A percentile compares a stretch with the other conserved stretches of the same genome.
Conservation (phyloP, 2,797 vertebrate species). For the Chlorospingus flavigularis region DNA sequence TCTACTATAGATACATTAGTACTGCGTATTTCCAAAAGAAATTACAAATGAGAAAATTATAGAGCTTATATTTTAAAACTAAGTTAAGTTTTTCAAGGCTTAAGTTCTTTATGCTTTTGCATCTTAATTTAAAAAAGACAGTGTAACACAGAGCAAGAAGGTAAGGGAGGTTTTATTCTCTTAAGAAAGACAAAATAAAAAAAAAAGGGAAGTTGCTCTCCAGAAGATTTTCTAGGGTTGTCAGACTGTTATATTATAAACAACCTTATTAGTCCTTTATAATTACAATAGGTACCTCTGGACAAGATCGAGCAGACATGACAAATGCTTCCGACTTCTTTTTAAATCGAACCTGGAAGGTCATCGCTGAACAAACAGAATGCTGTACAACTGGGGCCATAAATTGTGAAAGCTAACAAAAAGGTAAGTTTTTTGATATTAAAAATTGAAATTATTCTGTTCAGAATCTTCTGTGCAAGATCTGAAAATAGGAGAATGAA, state of each 20-base stretch:
- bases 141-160: background rate
- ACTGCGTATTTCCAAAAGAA: background rate
- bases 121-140: background rate
- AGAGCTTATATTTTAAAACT: background rate
- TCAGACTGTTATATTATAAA: constrained; percentile 75
- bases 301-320: constrained; percentile 76
- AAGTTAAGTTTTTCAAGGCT: background rate
- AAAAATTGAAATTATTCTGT: constrained; percentile 60
- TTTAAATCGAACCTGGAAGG: constrained; percentile 80
- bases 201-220: background rate
- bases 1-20: background rate
- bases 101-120: background rate
- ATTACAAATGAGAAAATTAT: background rate
- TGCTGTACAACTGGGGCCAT: constrained; percentile 69
- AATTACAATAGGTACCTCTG: constrained; percentile 69
- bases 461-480: background rate
- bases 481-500: background rate
- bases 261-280: constrained; percentile 75
- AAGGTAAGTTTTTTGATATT: constrained; percentile 65
- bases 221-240: constrained; percentile 49
- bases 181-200: background rate
- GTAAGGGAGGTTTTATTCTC: background rate
- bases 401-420: constrained; percentile 79
- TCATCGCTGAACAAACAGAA: constrained; percentile 71
- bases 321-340: constrained; percentile 82